phyloP scores from a whole-genome alignment of 37 sponge, comb jelly and placozoan genomes.

The Sycon ciliatum region DNA sequence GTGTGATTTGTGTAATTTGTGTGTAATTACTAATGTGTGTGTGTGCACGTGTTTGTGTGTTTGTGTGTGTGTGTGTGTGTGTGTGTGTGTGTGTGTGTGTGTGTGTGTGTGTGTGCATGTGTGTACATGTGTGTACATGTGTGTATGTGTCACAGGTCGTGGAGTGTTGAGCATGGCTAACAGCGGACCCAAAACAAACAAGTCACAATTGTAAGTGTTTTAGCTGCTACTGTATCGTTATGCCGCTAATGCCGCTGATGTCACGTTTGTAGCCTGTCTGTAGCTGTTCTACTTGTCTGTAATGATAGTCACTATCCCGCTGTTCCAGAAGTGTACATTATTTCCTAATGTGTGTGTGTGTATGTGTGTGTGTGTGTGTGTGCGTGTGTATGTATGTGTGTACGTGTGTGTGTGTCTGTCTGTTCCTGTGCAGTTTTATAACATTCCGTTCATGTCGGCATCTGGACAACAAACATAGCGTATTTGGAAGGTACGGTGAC shows the following conservation, averaged over 20 bases:
- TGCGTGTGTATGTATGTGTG: background rate
- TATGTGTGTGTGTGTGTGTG: background rate
- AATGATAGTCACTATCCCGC: background rate
- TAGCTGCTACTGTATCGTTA: background rate
- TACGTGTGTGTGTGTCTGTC: background rate
- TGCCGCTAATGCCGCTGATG: no score
- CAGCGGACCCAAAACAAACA: conserved; percentile 81
- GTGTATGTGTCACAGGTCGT: conserved; percentile 39
- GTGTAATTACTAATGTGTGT: no score
- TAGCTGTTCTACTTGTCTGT: background rate
- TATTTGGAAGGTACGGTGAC: conserved; percentile 65
- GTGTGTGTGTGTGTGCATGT: background rate
- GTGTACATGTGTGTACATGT: background rate
- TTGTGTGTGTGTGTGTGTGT: conserved; percentile 1
- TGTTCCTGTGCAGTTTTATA: conserved; percentile 53
- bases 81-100: background rate
- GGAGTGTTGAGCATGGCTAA: conserved; percentile 95
- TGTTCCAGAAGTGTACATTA: background rate
- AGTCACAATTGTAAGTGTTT: conserved; percentile 68
- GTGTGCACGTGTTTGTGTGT: background rate
- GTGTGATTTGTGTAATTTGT: no score
- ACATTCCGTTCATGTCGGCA: conserved; percentile 82
- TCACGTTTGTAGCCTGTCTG: background rate
- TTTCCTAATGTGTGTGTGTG: background rate
- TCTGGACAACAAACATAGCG: conserved; percentile 85